Evolutionary conservation across 2,888 invertebrate genomes (phyloP).

Genomic region (Sphecodes monilicornis): DNA sequence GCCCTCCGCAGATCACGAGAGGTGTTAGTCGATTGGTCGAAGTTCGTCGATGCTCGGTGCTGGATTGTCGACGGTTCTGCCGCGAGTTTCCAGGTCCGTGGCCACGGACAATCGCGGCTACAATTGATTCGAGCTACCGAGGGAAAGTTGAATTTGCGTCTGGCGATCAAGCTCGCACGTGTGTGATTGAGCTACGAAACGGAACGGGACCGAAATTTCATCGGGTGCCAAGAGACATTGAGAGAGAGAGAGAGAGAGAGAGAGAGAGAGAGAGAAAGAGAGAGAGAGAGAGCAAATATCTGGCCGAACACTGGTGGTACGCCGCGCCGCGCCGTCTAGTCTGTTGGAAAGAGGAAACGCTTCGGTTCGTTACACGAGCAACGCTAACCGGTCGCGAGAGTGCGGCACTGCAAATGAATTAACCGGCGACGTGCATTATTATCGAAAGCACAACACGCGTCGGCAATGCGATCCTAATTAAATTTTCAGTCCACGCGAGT

Average conservation of each 20-base stretch:
- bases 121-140: not conserved
- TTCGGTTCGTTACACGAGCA: conserved; percentile 51
- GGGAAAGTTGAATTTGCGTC: conserved; percentile 1
- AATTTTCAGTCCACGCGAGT: conserved; percentile 52
- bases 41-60: not conserved
- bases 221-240: not conserved
- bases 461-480: conserved; percentile 58
- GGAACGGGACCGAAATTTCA: not conserved
- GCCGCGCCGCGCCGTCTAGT: not conserved
- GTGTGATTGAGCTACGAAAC: not conserved
- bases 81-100: not conserved
- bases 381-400: conserved; percentile 42
- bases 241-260: not conserved
- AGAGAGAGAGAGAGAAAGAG: not conserved
- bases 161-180: not conserved
- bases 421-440: conserved; percentile 51
- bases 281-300: not conserved
- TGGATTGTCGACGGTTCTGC: not conserved
- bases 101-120: not conserved
- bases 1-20: not conserved
- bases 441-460: conserved; percentile 53
- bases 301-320: not conserved
- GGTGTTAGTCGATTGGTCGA: not conserved
- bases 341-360: conserved; percentile 34
- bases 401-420: conserved; percentile 52